These are phyloP conservation scores for Spodoptera picta DNA, from an alignment of 2,888 invertebrate species.

Conservation along the genomic window DNA sequence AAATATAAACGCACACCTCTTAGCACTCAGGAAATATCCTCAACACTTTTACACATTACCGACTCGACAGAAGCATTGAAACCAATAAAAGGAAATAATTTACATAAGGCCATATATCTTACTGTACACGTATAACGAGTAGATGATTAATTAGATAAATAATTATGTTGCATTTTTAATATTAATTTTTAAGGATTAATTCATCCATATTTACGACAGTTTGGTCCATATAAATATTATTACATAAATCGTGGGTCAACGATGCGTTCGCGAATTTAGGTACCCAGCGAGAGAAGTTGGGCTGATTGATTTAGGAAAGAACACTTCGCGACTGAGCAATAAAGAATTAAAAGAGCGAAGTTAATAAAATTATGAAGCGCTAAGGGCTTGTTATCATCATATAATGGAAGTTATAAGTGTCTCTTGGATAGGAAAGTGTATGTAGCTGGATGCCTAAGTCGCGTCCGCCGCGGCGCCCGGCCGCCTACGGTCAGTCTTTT, in stretches of 20 bases:
- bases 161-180: slow-evolving; percentile 80
- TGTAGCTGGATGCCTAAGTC: slow-evolving; percentile 77
- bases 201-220: slow-evolving; percentile 87
- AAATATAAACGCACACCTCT: slow-evolving; percentile 59
- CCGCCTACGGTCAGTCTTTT: slow-evolving; percentile 88
- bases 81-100: slow-evolving; percentile 83
- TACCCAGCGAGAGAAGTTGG: slow-evolving; percentile 67
- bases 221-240: slow-evolving; percentile 88
- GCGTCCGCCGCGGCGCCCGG: slow-evolving; percentile 80
- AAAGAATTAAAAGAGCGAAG: slow-evolving; percentile 40
- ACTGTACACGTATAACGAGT: slow-evolving; percentile 88
- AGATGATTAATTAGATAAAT: slow-evolving; percentile 87
- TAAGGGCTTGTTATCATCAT: slow-evolving; percentile 21
- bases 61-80: slow-evolving; percentile 80
- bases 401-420: slow-evolving; percentile 22
- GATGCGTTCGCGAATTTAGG: slow-evolving; percentile 74
- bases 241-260: slow-evolving; percentile 79
- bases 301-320: slow-evolving; percentile 13
- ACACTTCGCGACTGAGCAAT: slow-evolving; percentile 30
- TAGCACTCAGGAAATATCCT: slow-evolving; percentile 68
- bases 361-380: slow-evolving; percentile 30
- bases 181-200: slow-evolving; percentile 86
- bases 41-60: slow-evolving; percentile 71
- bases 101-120: slow-evolving; percentile 88
- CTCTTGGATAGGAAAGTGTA: slow-evolving; percentile 22